phyloP scores from a whole-genome alignment of 2,797 vertebrate genomes.

The Tinamus major region DNA sequence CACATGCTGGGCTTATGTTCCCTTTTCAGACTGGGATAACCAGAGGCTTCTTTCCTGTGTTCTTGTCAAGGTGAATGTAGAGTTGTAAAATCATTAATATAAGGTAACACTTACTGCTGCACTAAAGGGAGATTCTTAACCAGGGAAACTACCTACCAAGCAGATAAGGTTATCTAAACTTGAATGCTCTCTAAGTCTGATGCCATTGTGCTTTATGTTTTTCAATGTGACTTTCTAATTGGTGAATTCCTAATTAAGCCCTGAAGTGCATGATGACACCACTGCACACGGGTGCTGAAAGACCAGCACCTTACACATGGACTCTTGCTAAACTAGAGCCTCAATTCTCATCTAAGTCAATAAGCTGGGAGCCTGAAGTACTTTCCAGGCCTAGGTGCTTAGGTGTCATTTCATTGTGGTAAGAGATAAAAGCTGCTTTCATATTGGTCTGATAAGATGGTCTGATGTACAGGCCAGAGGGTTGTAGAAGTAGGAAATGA shows the following conservation, averaged over 20 bases:
- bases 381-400: rapidly evolving
- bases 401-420: neutral
- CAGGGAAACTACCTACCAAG: neutral
- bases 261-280: neutral
- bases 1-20: neutral
- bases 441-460: neutral
- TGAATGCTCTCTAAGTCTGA: neutral
- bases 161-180: neutral
- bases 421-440: neutral
- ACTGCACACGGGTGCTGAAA: neutral
- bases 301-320: neutral
- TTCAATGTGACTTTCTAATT: neutral
- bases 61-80: neutral
- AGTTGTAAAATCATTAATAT: neutral
- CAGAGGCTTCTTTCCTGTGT: neutral
- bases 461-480: neutral
- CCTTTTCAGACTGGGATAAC: neutral
- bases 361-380: neutral
- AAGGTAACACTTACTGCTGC: neutral
- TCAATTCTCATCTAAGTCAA: neutral
- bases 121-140: neutral
- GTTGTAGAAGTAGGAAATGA: neutral
- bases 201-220: neutral
- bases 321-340: neutral
- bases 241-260: neutral